Evolutionary conservation across 2,888 invertebrate species (phyloP).

Genomic region (Macrosoma leucophasiata): DNA sequence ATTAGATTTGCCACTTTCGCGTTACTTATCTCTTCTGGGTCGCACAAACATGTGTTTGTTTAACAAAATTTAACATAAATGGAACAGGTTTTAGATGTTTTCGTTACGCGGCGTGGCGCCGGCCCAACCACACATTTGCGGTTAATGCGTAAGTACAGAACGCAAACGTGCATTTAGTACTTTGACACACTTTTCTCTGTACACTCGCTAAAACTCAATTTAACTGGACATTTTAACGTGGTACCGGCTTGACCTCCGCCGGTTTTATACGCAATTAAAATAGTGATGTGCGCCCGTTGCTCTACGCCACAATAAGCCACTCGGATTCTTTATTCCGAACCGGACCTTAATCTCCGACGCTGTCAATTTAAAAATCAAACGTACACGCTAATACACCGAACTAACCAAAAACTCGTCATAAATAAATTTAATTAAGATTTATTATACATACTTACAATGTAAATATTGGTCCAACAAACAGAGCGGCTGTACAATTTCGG

Average conservation of each 20-base stretch:
- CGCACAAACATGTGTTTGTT: slow-evolving; percentile 48
- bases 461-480: slow-evolving; percentile 47
- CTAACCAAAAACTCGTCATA: slow-evolving; percentile 50
- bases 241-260: slow-evolving; percentile 10
- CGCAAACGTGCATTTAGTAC: slow-evolving; percentile 52
- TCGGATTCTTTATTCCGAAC: slow-evolving; percentile 3
- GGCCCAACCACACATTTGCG: slow-evolving; percentile 45
- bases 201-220: slow-evolving; percentile 31
- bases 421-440: slow-evolving; percentile 37
- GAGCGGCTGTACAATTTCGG: slow-evolving; percentile 11
- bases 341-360: slow-evolving; percentile 13
- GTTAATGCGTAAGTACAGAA: slow-evolving; percentile 54
- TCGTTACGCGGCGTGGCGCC: slow-evolving; percentile 42
- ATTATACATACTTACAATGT: slow-evolving; percentile 39
- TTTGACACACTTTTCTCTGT: slow-evolving; percentile 59
- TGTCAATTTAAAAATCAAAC: slow-evolving; percentile 37
- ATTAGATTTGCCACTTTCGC: slow-evolving; percentile 57
- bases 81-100: slow-evolving; percentile 55
- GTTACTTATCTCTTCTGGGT: slow-evolving; percentile 48
- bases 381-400: slow-evolving; percentile 46
- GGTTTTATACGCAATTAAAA: slow-evolving; percentile 10
- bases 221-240: slow-evolving; percentile 27
- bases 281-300: no score
- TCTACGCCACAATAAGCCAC: slow-evolving; percentile 4
- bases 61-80: slow-evolving; percentile 55